Evolutionary conservation across 2,113 vertebrate species (phyloP).

Genomic region (Abramis brama): DNA sequence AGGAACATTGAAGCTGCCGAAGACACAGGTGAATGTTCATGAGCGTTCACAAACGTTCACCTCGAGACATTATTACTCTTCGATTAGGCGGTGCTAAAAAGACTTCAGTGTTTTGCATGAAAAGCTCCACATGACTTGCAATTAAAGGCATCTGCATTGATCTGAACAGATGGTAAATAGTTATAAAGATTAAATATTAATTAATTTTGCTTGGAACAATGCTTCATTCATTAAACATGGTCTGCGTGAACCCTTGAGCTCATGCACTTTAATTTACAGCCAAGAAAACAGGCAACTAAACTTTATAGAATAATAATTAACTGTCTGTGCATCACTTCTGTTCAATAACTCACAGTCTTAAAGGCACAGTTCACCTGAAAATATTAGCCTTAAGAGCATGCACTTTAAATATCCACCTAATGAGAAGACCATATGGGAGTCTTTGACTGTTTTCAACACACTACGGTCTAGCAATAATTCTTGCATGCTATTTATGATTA

Average conservation of each 20-base stretch:
- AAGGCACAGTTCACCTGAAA: background rate
- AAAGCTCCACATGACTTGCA: background rate
- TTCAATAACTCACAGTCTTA: background rate
- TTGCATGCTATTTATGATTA: background rate
- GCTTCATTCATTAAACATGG: conserved; percentile 26
- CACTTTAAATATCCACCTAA: background rate
- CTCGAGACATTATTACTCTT: background rate
- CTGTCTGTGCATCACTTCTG: background rate
- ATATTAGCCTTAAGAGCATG: background rate
- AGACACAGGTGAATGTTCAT: background rate
- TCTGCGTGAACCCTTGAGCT: background rate
- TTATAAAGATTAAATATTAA: conserved; percentile 28
- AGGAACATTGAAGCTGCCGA: background rate
- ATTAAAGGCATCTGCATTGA: conserved; percentile 34
- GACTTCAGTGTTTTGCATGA: background rate
- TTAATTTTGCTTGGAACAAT: background rate
- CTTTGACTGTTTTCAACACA: background rate
- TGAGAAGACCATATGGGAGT: background rate
- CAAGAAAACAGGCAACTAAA: conserved; percentile 50
- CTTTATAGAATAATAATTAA: conserved; percentile 44
- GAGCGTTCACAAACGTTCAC: background rate
- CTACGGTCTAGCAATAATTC: background rate
- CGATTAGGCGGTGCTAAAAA: background rate
- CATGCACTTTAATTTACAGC: conserved; percentile 46
- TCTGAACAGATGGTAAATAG: conserved; percentile 37